Percentiles rank a stretch among this genome's conserved stretches.
These are phyloP conservation scores for Pseudorhombus dupliciocellatus DNA, from an alignment of 2,113 vertebrate species.

Conservation along the genomic window DNA sequence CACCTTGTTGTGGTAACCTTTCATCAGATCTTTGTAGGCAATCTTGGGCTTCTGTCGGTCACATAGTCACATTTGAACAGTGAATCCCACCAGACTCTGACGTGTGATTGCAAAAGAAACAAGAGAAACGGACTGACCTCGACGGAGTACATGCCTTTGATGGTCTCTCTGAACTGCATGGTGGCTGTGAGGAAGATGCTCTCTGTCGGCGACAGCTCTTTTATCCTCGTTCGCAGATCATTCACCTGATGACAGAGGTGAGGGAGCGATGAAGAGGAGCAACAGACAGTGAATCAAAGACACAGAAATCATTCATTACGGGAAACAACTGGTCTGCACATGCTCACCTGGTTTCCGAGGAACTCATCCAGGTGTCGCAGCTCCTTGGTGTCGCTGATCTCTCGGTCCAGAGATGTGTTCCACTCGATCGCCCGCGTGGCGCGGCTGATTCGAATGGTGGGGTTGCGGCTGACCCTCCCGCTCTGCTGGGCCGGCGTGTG, in stretches of 20 bases:
- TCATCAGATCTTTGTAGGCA: constrained; percentile 91
- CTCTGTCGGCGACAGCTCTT: constrained; percentile 88
- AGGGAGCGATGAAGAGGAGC: background rate
- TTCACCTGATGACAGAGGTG: constrained; percentile 83
- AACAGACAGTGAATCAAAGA: background rate
- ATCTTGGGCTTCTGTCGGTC: constrained; percentile 87
- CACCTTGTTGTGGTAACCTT: constrained; percentile 89
- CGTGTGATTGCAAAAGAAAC: background rate
- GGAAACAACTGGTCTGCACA: too few relatives aligned
- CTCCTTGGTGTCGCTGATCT: constrained; percentile 89
- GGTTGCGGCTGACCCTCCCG: constrained; percentile 58
- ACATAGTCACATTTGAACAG: background rate
- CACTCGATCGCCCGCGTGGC: constrained; percentile 84
- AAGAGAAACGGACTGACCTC: constrained; percentile 81
- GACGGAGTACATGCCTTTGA: constrained; percentile 94
- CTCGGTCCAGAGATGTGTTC: constrained; percentile 81
- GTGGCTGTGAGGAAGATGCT: constrained; percentile 90
- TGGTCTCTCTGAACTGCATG: constrained; percentile 88
- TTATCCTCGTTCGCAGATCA: constrained; percentile 81
- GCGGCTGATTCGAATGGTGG: constrained; percentile 88
- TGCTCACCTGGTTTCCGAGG: constrained; percentile 90
- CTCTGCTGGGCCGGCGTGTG: constrained; percentile 61
- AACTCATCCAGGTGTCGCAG: constrained; percentile 94
- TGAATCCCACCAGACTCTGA: background rate
- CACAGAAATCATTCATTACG: too few relatives aligned